Conservation (phyloP, 2,113 vertebrate species). For the Potamarius usumacintae region DNA sequence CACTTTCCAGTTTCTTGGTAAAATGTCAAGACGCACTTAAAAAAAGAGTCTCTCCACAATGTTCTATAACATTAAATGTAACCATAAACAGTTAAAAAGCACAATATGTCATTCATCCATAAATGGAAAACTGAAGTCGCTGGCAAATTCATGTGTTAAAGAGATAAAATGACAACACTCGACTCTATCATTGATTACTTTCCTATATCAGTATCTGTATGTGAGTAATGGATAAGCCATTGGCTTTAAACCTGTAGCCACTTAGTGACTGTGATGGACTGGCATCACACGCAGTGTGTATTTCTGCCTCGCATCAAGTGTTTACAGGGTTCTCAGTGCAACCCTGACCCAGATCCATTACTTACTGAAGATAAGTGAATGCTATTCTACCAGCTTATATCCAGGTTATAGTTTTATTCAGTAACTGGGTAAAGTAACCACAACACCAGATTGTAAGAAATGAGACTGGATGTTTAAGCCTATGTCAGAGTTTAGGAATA, state of each 20-base stretch:
- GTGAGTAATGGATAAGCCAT: not conserved
- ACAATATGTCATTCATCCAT: not conserved
- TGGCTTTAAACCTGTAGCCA: not conserved
- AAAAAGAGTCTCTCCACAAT: not conserved
- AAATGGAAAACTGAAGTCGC: not conserved
- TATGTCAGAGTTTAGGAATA: not conserved
- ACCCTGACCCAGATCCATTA: not conserved
- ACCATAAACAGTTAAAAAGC: not conserved
- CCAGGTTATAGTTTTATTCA: not conserved
- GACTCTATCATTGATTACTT: not conserved
- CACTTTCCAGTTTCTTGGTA: not conserved
- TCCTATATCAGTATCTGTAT: too few relatives aligned
- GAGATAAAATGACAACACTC: not conserved
- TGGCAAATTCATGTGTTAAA: not conserved
- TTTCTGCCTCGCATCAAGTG: too few relatives aligned
- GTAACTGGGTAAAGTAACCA: not conserved
- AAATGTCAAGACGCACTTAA: not conserved
- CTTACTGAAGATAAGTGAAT: not conserved
- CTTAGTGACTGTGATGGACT: not conserved
- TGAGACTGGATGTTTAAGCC: not conserved
- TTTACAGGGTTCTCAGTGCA: not conserved
- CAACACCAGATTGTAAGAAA: not conserved
- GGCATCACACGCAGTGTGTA: too few relatives aligned
- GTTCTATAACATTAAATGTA: not conserved
- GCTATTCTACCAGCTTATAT: not conserved